Evolutionary conservation across 2,888 invertebrate genomes (phyloP), one percentile per base, ranked within the genome.

Genomic region (Venustoraphidia nigricollis): DNA sequence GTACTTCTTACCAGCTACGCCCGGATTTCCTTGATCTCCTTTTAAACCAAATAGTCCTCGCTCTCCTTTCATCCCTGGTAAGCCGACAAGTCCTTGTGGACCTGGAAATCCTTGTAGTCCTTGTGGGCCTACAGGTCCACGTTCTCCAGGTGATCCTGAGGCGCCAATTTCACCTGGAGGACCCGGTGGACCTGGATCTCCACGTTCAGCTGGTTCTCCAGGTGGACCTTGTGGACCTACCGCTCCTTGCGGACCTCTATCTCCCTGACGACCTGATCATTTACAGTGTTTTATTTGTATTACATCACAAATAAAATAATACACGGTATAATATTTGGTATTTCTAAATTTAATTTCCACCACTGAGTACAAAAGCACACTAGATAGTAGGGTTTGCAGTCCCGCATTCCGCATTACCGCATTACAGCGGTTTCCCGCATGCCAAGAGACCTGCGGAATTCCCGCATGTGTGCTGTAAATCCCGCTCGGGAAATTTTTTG

Each of bases 191-290:
- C 88, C 88, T 1, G 81, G 72, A 57, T 86, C 86, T 14, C 88
- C 87, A 58, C 86, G 69, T 63, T 87, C 86, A 0, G 83, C 88
- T 42, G 83, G 79, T 64, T 88, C 88, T 11, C 89, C 89, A 0
- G 84, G 83, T 2, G 83, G 80, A 2, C 89, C 89, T 1, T 74
- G 70, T 1, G 81, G 79, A 4, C 88, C 88, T 17, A 82, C 65
- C 11, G 76, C 73, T n/a, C 89, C 89, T 61, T 81, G 82, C 0
- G 75, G 76, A 1, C 88, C 88, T 60, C 86, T 77, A 59, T 86
- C 85, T 52, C 89, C 87, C 62, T 74, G 75, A 50, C 76, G 73
- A 46, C 82, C 81, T 70, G 56, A 50, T 9, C 60, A 51, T 34
- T 39, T n/a, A n/a, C 49, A 34, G 3, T 42, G 8, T 40, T 49